Evolutionary conservation across 2,888 invertebrate species (phyloP).

Genomic region (Phaonia tiefii): DNA sequence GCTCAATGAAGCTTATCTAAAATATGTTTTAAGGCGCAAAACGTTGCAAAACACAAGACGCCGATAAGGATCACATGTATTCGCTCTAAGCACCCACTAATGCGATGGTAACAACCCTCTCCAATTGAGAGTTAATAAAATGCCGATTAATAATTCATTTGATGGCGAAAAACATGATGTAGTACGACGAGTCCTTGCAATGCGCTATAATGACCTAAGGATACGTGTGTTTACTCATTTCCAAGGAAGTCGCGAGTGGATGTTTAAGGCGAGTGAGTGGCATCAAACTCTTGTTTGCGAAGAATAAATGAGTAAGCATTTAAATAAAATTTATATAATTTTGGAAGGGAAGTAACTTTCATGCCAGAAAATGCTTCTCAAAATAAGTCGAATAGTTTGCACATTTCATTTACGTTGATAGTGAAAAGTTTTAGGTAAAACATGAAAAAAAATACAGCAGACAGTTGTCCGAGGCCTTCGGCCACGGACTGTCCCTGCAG

Average conservation of each 20-base stretch:
- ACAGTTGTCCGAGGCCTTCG: no score
- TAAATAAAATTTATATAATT: conserved; percentile 54
- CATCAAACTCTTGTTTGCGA: conserved; percentile 27
- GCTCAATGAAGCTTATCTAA: background rate
- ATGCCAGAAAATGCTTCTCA: no score
- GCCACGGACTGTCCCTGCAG: no score
- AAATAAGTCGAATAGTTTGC: no score
- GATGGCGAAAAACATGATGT: conserved; percentile 73
- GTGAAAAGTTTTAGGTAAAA: no score
- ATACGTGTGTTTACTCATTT: background rate
- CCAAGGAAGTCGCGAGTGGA: conserved; percentile 23
- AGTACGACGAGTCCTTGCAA: conserved; percentile 46
- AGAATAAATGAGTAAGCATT: conserved; percentile 52
- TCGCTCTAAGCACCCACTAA: conserved; percentile 8
- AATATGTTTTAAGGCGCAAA: conserved; percentile 5
- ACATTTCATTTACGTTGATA: no score
- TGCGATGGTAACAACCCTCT: background rate
- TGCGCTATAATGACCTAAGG: background rate
- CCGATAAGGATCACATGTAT: conserved; percentile 1
- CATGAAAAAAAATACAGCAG: no score
- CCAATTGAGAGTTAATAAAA: background rate
- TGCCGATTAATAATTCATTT: conserved; percentile 69
- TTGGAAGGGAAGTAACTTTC: no score
- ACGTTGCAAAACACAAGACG: background rate
- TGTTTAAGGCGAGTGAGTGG: conserved; percentile 63